Base-by-base conservation (phyloP, 2,888 invertebrate species). In the Amiota communis region DNA sequence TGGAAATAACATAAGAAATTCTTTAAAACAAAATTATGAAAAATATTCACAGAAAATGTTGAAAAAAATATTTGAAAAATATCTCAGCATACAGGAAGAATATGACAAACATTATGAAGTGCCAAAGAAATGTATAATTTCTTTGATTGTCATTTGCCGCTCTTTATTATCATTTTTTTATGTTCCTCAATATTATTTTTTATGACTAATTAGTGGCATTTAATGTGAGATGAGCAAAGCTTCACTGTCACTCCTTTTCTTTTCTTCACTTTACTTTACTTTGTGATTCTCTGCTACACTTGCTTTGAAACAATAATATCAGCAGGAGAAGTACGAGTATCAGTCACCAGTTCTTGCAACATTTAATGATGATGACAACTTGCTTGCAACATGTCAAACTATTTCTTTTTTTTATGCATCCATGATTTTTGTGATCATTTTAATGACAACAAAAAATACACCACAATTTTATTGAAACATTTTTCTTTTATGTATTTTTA, bases 191-290 rank as follows among this genome's bases (percentile, higher is more conserved):
- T 72, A 71, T 36, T 36, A 51, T 74, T 80, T 23, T 83, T 82
- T 84, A 83, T 79, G 84, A 84, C 81, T 84, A 83, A 83, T 83
- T 83, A 83, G 84, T 70, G 76, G 79, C 83, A 84, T 83, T 83
- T 84, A 83, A 75, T 75, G 81, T 77, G 76, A n/a, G 53, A 13
- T 23, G 23, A 53, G 15, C 2, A 36, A 36, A 36, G 36, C 36
- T 36, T 36, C 36, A 36, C 36, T 36, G 36, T 36, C 8, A 36
- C 36, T 36, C 36, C 36, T 36, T 36, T 36, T 36, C 2, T 6
- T 36, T 36, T 36, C 36, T 36, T 36, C 6, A 36, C 6, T 36
- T 36, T 2, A 36, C 36, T 36, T 36, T 36, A 6, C 8, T 36
- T 36, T 36, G 2, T 36, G 2, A 2, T 23, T 23, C 23, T 23